phyloP scores from a whole-genome alignment of 2,797 vertebrate genomes.

The Melanotaenia nigrans region DNA sequence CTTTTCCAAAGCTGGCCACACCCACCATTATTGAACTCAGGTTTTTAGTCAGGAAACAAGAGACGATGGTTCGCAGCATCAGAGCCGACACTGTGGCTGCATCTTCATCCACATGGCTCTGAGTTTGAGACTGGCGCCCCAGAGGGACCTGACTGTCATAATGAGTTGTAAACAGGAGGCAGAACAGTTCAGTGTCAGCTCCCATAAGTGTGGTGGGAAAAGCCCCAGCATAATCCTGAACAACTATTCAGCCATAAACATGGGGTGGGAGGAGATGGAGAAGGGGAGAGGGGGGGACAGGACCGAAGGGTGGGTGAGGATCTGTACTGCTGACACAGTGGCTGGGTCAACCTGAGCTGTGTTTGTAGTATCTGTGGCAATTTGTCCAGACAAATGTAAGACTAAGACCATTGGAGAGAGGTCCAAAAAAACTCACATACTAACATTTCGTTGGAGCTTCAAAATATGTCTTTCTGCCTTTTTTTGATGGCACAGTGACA shows the following conservation, averaged over 20 bases:
- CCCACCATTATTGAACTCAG: background rate
- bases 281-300: slow-evolving; percentile 1
- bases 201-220: slow-evolving; percentile 74
- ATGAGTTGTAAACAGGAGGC: slow-evolving; percentile 66
- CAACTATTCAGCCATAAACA: slow-evolving; percentile 62
- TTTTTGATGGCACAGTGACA: no score
- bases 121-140: slow-evolving; percentile 47
- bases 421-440: no score
- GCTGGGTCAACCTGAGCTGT: slow-evolving; percentile 14
- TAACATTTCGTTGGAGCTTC: background rate
- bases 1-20: background rate
- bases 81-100: slow-evolving; percentile 12
- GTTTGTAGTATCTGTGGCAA: background rate
- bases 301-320: background rate
- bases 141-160: slow-evolving; percentile 37
- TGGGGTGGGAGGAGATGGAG: background rate
- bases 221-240: slow-evolving; percentile 53
- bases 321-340: background rate
- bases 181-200: slow-evolving; percentile 49
- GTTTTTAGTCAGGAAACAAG: background rate
- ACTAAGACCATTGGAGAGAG: background rate
- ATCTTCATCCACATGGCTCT: slow-evolving; percentile 22
- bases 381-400: background rate
- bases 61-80: slow-evolving; percentile 2
- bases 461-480: no score